These are phyloP conservation scores for Drosophila algonquin DNA, from an alignment of 2,888 invertebrate genomes.

Conservation along the genomic window DNA sequence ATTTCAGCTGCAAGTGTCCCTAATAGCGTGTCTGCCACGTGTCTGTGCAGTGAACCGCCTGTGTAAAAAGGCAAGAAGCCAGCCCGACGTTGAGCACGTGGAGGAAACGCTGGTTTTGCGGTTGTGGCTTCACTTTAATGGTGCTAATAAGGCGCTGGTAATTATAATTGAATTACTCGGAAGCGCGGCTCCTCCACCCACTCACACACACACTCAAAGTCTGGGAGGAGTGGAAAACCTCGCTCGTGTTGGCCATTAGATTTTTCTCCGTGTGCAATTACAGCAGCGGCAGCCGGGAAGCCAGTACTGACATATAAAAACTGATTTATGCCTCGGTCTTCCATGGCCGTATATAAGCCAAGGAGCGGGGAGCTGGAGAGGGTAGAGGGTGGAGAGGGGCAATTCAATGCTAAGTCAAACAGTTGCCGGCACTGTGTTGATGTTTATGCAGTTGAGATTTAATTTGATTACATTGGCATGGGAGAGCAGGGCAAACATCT, in stretches of 20 bases:
- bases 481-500: constrained; percentile 37
- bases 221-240: constrained; percentile 9
- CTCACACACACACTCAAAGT: background rate
- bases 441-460: constrained; percentile 50
- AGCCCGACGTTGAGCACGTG: constrained; percentile 25
- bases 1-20: constrained; percentile 6
- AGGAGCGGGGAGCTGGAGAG: background rate
- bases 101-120: constrained; percentile 45
- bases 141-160: constrained; percentile 70
- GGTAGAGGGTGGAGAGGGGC: constrained; percentile 16
- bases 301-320: constrained; percentile 54
- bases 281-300: constrained; percentile 8
- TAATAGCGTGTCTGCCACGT: constrained; percentile 12
- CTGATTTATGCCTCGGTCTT: constrained; percentile 60
- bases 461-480: constrained; percentile 37
- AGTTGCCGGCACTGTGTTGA: constrained; percentile 56
- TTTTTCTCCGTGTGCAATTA: constrained; percentile 66
- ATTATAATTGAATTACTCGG: constrained; percentile 77
- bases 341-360: background rate
- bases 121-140: constrained; percentile 62
- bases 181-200: constrained; percentile 24
- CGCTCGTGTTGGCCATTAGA: constrained; percentile 65
- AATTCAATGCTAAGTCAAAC: constrained; percentile 71
- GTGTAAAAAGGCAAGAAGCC: constrained; percentile 12
- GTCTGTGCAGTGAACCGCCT: constrained; percentile 21